These are phyloP conservation scores for Myoxocephalus aenaeus DNA, from an alignment of 2,797 vertebrate species.

Conservation along the genomic window DNA sequence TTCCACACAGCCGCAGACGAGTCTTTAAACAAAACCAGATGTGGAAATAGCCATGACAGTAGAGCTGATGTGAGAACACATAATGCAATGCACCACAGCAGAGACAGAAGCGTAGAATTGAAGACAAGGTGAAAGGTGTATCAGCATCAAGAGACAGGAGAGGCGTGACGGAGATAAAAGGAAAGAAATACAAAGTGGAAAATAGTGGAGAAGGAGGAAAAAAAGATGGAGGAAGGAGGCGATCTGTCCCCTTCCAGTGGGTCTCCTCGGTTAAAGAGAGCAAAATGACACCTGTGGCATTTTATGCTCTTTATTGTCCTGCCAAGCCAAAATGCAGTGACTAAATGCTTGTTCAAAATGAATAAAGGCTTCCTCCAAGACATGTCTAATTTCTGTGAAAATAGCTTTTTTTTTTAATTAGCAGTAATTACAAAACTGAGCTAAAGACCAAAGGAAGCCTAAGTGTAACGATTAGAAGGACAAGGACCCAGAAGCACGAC, in stretches of 20 bases:
- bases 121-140: slow-evolving; percentile 52
- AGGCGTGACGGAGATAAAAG: slow-evolving; percentile 40
- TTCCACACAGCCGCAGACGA: slow-evolving; percentile 20
- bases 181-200: slow-evolving; percentile 60
- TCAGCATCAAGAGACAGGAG: slow-evolving; percentile 52
- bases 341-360: neutral
- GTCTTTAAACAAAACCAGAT: slow-evolving; percentile 32
- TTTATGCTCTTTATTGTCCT: neutral
- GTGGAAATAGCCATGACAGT: slow-evolving; percentile 1
- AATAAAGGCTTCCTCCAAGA: neutral
- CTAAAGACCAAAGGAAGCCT: neutral
- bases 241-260: neutral
- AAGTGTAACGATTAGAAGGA: too few relatives aligned
- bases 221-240: slow-evolving; percentile 6
- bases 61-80: slow-evolving; percentile 10
- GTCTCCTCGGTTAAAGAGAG: neutral
- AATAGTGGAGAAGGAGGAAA: slow-evolving; percentile 39
- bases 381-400: neutral
- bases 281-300: neutral
- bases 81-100: slow-evolving; percentile 7
- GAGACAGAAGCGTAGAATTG: slow-evolving; percentile 32
- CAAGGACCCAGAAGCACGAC: too few relatives aligned
- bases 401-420: neutral
- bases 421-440: neutral
- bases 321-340: neutral